Conservation (phyloP, 2,797 vertebrate genomes). For the Tokudaia tokunoshimensis region DNA sequence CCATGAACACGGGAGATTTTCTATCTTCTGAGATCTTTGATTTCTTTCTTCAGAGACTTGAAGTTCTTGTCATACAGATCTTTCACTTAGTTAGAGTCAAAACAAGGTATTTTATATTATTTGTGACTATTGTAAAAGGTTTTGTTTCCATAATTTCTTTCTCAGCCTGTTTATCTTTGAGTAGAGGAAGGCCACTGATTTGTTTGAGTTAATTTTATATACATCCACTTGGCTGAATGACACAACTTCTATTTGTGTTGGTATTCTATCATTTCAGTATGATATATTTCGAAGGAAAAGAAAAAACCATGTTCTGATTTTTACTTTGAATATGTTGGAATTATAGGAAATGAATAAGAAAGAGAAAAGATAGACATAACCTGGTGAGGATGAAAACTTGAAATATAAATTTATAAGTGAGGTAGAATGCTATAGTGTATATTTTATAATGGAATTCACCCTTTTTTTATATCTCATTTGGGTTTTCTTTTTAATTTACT, state of each 20-base stretch:
- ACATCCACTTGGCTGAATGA: too few relatives aligned
- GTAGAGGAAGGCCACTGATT: too few relatives aligned
- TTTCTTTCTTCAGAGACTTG: too few relatives aligned
- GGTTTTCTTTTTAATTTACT: background rate
- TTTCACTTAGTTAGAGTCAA: too few relatives aligned
- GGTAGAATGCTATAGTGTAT: background rate
- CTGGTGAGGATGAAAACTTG: background rate
- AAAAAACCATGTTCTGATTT: constrained; percentile 20
- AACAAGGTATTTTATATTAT: too few relatives aligned
- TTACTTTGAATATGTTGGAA: background rate
- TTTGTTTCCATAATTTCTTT: too few relatives aligned
- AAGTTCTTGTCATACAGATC: too few relatives aligned
- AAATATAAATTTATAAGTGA: background rate
- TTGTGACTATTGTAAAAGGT: too few relatives aligned
- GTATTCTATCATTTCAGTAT: background rate
- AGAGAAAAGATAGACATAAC: background rate
- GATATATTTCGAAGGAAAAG: background rate
- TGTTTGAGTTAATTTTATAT: too few relatives aligned
- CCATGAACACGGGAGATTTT: too few relatives aligned
- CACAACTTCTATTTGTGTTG: background rate
- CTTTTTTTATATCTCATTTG: background rate
- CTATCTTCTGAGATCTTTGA: too few relatives aligned
- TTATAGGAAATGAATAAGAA: background rate
- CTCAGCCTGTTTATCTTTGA: too few relatives aligned
- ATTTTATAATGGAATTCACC: background rate